A percentile compares a stretch with the other conserved stretches of the same genome.
These are phyloP conservation scores for Pectinophora gossypiella DNA, from an alignment of 1,140 invertebrate species.

Conservation along the genomic window DNA sequence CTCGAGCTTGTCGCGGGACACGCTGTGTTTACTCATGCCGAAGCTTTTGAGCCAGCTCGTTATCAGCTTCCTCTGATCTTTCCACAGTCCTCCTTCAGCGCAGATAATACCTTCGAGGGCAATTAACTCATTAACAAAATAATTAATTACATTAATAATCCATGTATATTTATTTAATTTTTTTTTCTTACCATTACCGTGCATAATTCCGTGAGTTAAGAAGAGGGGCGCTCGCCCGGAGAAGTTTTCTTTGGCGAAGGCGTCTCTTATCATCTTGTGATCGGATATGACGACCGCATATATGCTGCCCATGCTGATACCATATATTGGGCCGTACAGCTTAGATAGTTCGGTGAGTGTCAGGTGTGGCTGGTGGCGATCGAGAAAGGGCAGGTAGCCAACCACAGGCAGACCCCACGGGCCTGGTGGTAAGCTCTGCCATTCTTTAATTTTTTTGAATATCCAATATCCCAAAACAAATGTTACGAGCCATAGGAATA, in stretches of 20 bases:
- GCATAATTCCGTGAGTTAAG: conserved; percentile 90
- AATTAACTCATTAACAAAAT: neutral
- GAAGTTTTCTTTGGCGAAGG: conserved; percentile 82
- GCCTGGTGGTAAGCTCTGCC: conserved; percentile 80
- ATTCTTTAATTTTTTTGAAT: conserved; percentile 53
- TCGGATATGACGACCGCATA: conserved; percentile 85
- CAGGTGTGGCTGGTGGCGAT: conserved; percentile 80
- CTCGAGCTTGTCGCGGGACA: conserved; percentile 79
- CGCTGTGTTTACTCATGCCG: conserved; percentile 82
- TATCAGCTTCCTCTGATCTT: conserved; percentile 87
- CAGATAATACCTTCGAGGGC: conserved; percentile 84
- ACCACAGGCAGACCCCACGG: conserved; percentile 85
- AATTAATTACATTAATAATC: no score
- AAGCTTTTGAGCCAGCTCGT: conserved; percentile 83
- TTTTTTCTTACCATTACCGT: conserved; percentile 84
- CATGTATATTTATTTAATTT: neutral
- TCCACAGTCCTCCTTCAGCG: conserved; percentile 88
- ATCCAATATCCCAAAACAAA: conserved; percentile 61
- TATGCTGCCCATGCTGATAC: conserved; percentile 82
- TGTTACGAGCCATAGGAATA: conserved; percentile 47
- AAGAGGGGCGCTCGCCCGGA: conserved; percentile 86
- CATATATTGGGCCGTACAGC: conserved; percentile 84
- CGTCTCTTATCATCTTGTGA: conserved; percentile 80
- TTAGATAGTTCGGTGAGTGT: conserved; percentile 80
- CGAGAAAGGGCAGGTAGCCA: conserved; percentile 85